Percentiles rank a stretch among this genome's conserved stretches.
Conservation (phyloP, 2,797 vertebrate species). For the Craterocephalus amniculus region DNA sequence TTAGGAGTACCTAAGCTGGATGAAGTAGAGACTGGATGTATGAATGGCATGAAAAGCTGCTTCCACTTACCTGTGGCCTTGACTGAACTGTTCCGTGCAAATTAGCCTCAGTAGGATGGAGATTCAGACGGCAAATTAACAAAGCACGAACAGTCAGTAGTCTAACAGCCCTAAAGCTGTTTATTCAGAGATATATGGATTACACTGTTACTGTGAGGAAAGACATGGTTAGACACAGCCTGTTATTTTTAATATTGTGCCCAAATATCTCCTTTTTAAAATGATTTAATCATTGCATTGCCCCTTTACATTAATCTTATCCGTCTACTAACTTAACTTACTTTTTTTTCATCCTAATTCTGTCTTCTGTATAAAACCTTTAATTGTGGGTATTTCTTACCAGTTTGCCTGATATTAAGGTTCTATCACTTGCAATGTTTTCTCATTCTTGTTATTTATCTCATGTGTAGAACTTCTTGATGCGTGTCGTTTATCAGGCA, state of each 20-base stretch:
- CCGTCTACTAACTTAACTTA: neutral
- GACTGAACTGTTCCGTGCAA: neutral
- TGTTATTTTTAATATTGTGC: neutral
- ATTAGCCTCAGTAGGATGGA: neutral
- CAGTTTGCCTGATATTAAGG: neutral
- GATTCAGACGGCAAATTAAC: neutral
- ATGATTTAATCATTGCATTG: neutral
- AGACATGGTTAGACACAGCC: neutral
- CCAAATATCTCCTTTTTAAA: neutral
- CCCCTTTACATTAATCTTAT: neutral
- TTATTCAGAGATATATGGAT: constrained; percentile 9
- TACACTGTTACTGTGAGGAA: neutral
- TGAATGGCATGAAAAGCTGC: neutral
- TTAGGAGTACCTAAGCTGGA: neutral
- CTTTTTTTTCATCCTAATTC: neutral
- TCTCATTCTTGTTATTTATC: neutral
- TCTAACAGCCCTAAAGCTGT: constrained; percentile 14
- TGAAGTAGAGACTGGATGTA: neutral
- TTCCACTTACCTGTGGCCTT: constrained; percentile 6
- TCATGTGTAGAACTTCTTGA: neutral
- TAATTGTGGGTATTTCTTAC: neutral
- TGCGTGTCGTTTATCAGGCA: too few relatives aligned
- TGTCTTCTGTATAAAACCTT: neutral
- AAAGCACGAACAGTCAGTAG: constrained; percentile 1
- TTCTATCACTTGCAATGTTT: too few relatives aligned